Base-by-base conservation (phyloP, 92 coral and sea anemone species). In the Pocillopora meandrina region DNA sequence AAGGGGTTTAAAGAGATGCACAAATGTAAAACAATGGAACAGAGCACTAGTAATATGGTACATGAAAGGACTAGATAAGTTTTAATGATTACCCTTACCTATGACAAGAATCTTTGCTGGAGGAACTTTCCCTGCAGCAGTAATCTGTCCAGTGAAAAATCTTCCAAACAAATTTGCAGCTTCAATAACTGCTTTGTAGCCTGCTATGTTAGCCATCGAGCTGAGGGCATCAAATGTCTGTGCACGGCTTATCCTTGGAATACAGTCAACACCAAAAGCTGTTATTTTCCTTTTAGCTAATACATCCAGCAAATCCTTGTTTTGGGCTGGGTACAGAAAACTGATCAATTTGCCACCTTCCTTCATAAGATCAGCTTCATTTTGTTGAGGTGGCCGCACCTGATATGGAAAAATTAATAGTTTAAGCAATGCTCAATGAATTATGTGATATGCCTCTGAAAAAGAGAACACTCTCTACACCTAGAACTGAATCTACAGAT, bases 201-300 rank as follows among this genome's bases (percentile, higher is more conserved):
- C 99, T 72, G 99, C 99, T 47, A 96, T 96, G 81, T 96, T 96
- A 52, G 99, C 99, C 99, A 96, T 96, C 52, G 99, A 96, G 74
- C 98, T 96, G 81, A 96, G 88, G 10, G 93, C 99, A 83, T 96
- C 99, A 85, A 92, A 96, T 15, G 95, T 52, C 71, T 96, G 99
- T 7, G 99, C 99, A 42, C 99, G 90, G 66, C 98, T 95, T 14
- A 96, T 96, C 72, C 99, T 83, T 31, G 99, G 98, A 61, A 96
- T 92, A 71, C 99, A 96, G 65, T 96, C 99, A 12, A 96, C 99
- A 12, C 91, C 98, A 91, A 96, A 96, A 42, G 96, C 98, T 19
- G 98, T 96, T 68, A 96, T 90, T 74, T 92, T 94, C 60, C 79
- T 86, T 74, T 92, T 91, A 16, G 95, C 98, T 68, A 96, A 84